Base-by-base conservation (phyloP, 2,888 invertebrate genomes). In the Bembecia ichneumoniformis region DNA sequence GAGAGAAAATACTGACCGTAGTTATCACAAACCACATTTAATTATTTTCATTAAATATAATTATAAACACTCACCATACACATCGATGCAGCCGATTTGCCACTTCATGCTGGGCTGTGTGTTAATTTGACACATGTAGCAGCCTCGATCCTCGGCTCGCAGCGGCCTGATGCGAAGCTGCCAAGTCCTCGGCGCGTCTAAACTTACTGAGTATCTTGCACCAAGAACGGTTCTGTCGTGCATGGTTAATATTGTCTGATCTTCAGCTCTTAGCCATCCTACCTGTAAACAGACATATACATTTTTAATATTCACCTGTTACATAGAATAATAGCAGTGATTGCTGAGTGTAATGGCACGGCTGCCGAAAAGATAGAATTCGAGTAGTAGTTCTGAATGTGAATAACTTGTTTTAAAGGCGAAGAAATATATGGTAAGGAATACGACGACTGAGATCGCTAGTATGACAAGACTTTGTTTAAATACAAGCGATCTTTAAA, bases 41-140 rank as follows among this genome's bases (percentile, higher is more conserved):
- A 35, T 35, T 10, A 1, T 11, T 35, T 35, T 35, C 10, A 7
- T 10, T 10, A 10, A 35, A 35, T 10, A 35, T 10, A 7, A n/a
- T 43, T 43, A n/a, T 5, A 13, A 43, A n/a, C 15, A 81, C 90
- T 90, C 75, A 96, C 96, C 95, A 71, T 94, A 93, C 15, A 96
- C 95, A 73, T 96, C 95, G 52, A 96, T 90, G 71, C 96, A 96
- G 7, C 96, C 96, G 50, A 94, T 90, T 81, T 95, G 94, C 72
- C 94, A 94, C 81, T 93, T 95, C 94, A 96, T 94, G 49, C 91
- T 90, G 54, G 91, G 93, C 61, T 84, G 84, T 1, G 95, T 96
- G 83, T 96, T 96, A 67, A 96, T 95, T 88, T 96, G 96, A 71
- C 96, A 96, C 94, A 96, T 95, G 81, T 96, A 96, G 74, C 96